Conservation (phyloP, 1,140 invertebrate species). For the Achroia grisella region DNA sequence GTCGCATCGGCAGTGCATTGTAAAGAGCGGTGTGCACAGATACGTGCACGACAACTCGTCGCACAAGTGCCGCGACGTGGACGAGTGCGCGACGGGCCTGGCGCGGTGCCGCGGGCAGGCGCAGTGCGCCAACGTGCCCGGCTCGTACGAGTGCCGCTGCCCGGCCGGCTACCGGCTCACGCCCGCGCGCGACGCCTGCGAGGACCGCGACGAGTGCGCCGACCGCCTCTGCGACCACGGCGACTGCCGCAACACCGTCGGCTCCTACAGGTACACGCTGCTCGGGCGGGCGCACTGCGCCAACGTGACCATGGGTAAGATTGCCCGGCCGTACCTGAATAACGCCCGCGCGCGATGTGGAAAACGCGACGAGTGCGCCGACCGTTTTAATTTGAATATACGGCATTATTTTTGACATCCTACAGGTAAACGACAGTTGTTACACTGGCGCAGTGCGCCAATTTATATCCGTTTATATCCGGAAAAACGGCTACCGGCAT, state of each 20-base stretch:
- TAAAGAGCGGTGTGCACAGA: slow-evolving; percentile 50
- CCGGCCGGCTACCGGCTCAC: slow-evolving; percentile 86
- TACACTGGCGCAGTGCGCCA: no score
- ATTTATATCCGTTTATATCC: no score
- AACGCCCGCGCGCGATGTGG: no score
- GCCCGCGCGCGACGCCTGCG: slow-evolving; percentile 76
- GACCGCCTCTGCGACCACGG: slow-evolving; percentile 77
- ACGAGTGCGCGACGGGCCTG: slow-evolving; percentile 75
- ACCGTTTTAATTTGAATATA: no score
- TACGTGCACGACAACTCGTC: slow-evolving; percentile 84
- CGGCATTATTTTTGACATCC: no score
- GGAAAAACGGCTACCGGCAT: no score
- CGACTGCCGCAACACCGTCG: slow-evolving; percentile 85
- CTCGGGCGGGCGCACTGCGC: slow-evolving; percentile 88
- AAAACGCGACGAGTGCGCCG: no score
- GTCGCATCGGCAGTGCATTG: no score
- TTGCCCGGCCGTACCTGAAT: no score
- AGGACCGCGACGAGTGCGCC: slow-evolving; percentile 86
- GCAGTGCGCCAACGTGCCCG: slow-evolving; percentile 83
- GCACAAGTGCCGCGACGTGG: slow-evolving; percentile 85
- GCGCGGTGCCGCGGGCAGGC: slow-evolving; percentile 86
- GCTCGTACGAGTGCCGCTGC: slow-evolving; percentile 82
- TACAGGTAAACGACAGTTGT: no score
- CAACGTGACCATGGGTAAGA: slow-evolving; percentile 75
- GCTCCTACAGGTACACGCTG: slow-evolving; percentile 77